phyloP scores from a whole-genome alignment of 2,113 vertebrate genomes.

The Myotis lucifugus region DNA sequence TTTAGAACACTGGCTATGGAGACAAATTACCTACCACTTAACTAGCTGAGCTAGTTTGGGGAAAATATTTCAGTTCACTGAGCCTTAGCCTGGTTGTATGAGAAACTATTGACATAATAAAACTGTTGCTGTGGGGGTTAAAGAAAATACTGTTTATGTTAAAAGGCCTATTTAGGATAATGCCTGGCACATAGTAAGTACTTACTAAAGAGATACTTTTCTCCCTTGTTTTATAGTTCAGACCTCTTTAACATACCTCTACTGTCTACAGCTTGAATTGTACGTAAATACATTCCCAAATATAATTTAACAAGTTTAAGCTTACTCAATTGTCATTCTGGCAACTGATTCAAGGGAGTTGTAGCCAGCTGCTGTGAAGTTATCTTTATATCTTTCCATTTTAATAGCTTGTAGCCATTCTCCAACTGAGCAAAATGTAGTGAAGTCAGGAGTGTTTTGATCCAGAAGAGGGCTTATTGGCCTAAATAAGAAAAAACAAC shows the following conservation, averaged over 20 bases:
- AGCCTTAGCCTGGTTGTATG: background rate
- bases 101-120: background rate
- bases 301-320: conserved; percentile 75
- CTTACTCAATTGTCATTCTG: conserved; percentile 99
- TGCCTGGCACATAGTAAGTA: background rate
- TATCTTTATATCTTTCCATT: conserved; percentile 99
- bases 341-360: conserved; percentile 97
- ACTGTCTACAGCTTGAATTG: conserved; percentile 12
- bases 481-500: conserved; percentile 86
- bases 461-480: conserved; percentile 98
- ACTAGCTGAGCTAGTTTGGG: background rate
- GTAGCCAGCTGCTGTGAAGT: conserved; percentile 98
- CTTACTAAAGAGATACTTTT: background rate
- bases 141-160: background rate
- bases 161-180: background rate
- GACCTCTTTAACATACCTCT: background rate
- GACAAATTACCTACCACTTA: background rate
- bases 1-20: background rate
- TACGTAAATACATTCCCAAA: conserved; percentile 68
- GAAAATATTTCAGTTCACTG: background rate
- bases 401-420: conserved; percentile 99
- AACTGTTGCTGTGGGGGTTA: background rate
- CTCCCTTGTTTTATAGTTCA: background rate
- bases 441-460: conserved; percentile 97
- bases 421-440: conserved; percentile 96